Base-by-base conservation (phyloP, 1,140 invertebrate genomes). In the Penaeus vannamei region DNA sequence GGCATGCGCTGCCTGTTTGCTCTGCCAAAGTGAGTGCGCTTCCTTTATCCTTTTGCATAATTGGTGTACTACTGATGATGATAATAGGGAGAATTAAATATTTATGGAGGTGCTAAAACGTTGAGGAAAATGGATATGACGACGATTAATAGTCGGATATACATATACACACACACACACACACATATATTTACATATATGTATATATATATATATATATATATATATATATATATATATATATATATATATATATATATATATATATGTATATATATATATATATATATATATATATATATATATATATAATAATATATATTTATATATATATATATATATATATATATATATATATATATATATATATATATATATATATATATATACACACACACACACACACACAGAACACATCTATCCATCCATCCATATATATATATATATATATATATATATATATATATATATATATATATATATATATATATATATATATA, bases 401-500 rank as follows among this genome's bases (percentile, higher is more conserved):
- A 20, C 23, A 69, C 1, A 32, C 22, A 69, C 22, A 69, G 29
- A 22, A 69, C 64, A 69, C 64, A 69, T 26, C 23, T 26, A 69
- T 26, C 23, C 64, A 72, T n/a, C 20, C n/a, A 72, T 72, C 20
- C n/a, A 72, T 72, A 72, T 72, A 72, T 72, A 72, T 72, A 72
- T 72, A 72, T 72, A 72, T 72, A 72, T 72, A 72, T 72, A 72
- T 72, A 72, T 72, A 72, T 72, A 72, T 72, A 72, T 72, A 72
- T 72, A 72, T 72, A 72, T 72, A 72, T n/a, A 72, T 72, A 3
- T 29, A 32, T 72, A 19, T 72, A 19, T 22, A n/a, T 20, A 4
- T 3, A 23, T 17, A 23, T 22, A 23, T 17, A 23, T 22, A 23
- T 17, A 23, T 23, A 23, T 23, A 23, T 23, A 23, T 23, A 23